A percentile compares a stretch with the other conserved stretches of the same genome.
These are phyloP conservation scores for Auanema sp. DNA, from an alignment of 2,888 invertebrate species.

Conservation along the genomic window DNA sequence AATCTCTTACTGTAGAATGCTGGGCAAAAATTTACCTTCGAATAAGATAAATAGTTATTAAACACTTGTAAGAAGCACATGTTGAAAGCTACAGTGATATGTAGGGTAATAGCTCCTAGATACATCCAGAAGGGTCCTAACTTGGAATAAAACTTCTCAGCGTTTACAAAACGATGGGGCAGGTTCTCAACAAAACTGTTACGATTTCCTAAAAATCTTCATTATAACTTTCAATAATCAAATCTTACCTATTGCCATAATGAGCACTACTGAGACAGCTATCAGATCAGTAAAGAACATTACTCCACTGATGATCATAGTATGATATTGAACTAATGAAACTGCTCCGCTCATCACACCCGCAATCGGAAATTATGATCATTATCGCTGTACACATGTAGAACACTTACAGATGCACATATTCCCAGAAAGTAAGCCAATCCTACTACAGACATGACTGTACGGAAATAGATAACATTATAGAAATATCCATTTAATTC, in stretches of 20 bases:
- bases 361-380: conserved; percentile 32
- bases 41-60: background rate
- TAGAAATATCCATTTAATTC: background rate
- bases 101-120: conserved; percentile 57
- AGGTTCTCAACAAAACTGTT: conserved; percentile 31
- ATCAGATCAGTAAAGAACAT: conserved; percentile 58
- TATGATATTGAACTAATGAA: conserved; percentile 45
- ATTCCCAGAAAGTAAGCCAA: too few relatives aligned
- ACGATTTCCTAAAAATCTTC: conserved; percentile 26
- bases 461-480: too few relatives aligned
- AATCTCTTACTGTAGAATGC: too few relatives aligned
- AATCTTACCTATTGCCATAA: conserved; percentile 52
- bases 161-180: conserved; percentile 49
- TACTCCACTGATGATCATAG: conserved; percentile 45
- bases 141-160: conserved; percentile 39
- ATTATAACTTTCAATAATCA: too few relatives aligned
- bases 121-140: conserved; percentile 63
- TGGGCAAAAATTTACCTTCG: too few relatives aligned
- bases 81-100: conserved; percentile 58
- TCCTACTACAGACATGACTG: too few relatives aligned
- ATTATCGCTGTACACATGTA: background rate
- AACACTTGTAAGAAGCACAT: conserved; percentile 51
- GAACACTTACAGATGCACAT: background rate
- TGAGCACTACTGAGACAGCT: conserved; percentile 51
- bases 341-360: conserved; percentile 36